Conservation (phyloP, 2,113 vertebrate genomes). For the Rhea americana region DNA sequence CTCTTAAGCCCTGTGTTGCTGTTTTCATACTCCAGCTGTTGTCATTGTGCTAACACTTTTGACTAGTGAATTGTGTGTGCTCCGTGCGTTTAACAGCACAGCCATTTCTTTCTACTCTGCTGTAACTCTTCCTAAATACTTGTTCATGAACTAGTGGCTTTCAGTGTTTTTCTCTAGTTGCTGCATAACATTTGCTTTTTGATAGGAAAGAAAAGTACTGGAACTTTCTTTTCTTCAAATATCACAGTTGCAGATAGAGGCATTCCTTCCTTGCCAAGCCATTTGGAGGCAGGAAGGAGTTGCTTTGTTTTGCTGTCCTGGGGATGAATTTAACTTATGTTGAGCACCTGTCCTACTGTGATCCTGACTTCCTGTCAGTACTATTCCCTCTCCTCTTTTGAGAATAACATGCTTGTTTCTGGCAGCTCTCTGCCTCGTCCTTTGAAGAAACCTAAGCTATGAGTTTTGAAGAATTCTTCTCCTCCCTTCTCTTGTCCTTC, state of each 20-base stretch:
- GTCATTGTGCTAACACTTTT: neutral
- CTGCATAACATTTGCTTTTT: neutral
- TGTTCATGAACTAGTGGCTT: neutral
- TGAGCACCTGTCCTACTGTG: neutral
- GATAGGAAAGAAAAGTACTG: fast-evolving
- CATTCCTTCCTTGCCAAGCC: neutral
- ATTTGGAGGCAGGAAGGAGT: neutral
- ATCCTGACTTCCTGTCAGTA: neutral
- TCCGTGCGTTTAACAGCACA: fast-evolving
- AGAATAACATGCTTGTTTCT: fast-evolving
- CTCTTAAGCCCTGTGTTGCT: fast-evolving
- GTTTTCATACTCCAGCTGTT: neutral
- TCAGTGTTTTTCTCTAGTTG: neutral
- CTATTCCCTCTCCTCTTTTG: neutral
- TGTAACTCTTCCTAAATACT: neutral
- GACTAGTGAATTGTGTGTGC: fast-evolving
- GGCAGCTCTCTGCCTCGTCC: neutral
- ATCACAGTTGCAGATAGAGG: neutral
- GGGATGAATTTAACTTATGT: neutral
- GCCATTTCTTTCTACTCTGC: neutral
- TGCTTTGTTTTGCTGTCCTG: neutral
- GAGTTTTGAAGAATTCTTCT: conserved; percentile 26
- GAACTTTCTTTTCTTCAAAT: neutral
- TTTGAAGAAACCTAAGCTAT: neutral
- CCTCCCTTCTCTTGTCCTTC: conserved; percentile 12